Evolutionary conservation across 1,140 invertebrate genomes (phyloP).

Genomic region (Drusus annulatus): DNA sequence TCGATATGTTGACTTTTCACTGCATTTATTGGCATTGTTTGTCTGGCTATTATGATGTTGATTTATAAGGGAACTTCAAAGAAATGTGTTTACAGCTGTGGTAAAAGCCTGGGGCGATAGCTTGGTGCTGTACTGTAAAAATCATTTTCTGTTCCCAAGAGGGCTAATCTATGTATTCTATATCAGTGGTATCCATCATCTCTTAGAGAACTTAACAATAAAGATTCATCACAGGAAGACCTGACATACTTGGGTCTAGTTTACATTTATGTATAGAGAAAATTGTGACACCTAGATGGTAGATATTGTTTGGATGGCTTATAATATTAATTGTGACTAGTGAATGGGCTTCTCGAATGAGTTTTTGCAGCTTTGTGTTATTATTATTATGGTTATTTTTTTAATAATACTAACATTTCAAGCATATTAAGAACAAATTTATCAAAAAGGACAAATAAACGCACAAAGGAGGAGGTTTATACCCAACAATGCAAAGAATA

Average conservation of each 20-base stretch:
- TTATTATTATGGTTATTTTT: background rate
- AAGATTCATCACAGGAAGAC: constrained; percentile 30
- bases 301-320: constrained; percentile 53
- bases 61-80: too few relatives aligned
- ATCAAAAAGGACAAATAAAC: too few relatives aligned
- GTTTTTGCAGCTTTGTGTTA: constrained; percentile 8
- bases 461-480: too few relatives aligned
- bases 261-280: constrained; percentile 54
- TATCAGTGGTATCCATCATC: constrained; percentile 22
- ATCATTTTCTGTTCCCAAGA: too few relatives aligned
- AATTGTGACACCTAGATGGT: constrained; percentile 59
- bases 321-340: constrained; percentile 21
- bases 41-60: too few relatives aligned
- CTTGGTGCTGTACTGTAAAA: too few relatives aligned
- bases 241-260: constrained; percentile 44
- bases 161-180: background rate
- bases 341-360: constrained; percentile 1
- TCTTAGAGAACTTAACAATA: constrained; percentile 39
- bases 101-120: too few relatives aligned
- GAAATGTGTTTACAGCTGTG: too few relatives aligned
- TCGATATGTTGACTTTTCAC: too few relatives aligned
- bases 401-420: background rate
- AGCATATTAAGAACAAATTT: background rate
- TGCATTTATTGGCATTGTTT: too few relatives aligned
- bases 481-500: too few relatives aligned